phyloP scores from a whole-genome alignment of 1,140 invertebrate genomes.

The Drosophila miranda region DNA sequence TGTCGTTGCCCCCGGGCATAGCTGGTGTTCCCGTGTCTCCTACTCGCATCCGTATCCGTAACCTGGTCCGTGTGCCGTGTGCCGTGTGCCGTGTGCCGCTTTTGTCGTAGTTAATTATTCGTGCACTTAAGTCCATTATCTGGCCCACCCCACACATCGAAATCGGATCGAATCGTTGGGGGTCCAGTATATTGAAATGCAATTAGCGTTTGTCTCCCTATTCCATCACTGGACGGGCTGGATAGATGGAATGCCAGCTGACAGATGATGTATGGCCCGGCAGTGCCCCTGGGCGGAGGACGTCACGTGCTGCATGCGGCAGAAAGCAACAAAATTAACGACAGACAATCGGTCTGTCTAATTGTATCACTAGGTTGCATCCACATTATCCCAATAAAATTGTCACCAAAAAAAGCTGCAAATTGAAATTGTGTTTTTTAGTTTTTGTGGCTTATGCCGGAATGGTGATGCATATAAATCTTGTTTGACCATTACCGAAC shows the following conservation, averaged over 20 bases:
- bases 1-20: no score
- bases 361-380: conserved; percentile 18
- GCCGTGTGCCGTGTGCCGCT: conserved; percentile 21
- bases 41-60: neutral
- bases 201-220: conserved; percentile 59
- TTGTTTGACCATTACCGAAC: conserved; percentile 15
- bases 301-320: conserved; percentile 31
- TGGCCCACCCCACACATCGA: neutral
- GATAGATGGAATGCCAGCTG: no score
- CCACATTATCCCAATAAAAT: conserved; percentile 30
- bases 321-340: conserved; percentile 22
- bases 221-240: no score
- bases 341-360: conserved; percentile 32
- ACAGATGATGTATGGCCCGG: conserved; percentile 28
- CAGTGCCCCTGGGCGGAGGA: no score
- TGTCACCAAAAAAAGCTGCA: conserved; percentile 24
- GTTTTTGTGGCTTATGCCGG: neutral
- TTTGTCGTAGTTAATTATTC: conserved; percentile 74
- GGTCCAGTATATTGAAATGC: conserved; percentile 63
- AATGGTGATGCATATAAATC: conserved; percentile 67
- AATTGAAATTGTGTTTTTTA: conserved; percentile 56
- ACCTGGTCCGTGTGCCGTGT: neutral
- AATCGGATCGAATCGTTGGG: no score
- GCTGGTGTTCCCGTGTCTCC: neutral
- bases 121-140: conserved; percentile 76